A percentile compares a stretch with the other conserved stretches of the same genome.
phyloP scores from a whole-genome alignment of 2,888 invertebrate genomes.

The Noctua comes region DNA sequence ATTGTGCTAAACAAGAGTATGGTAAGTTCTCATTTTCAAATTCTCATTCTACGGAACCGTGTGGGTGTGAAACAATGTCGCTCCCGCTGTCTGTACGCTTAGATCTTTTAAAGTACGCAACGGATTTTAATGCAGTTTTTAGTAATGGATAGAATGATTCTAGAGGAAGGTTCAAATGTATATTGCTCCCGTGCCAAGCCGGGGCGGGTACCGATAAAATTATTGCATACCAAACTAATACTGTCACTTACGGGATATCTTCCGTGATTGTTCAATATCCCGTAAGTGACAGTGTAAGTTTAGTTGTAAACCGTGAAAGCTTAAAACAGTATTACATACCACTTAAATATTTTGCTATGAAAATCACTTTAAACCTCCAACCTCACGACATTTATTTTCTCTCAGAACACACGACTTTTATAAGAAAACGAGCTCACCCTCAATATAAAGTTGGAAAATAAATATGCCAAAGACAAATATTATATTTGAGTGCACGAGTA shows the following conservation, averaged over 20 bases:
- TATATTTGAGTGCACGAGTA: constrained; percentile 58
- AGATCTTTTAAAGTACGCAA: too few species aligned
- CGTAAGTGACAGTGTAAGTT: too few species aligned
- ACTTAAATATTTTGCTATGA: neutral
- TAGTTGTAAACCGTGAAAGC: too few species aligned
- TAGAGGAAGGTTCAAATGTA: too few species aligned
- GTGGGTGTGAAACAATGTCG: neutral
- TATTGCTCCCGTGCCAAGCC: too few species aligned
- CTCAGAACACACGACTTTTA: constrained; percentile 21
- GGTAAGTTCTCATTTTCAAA: neutral
- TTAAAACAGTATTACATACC: too few species aligned
- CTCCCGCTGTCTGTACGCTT: too few species aligned
- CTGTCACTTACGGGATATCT: too few species aligned
- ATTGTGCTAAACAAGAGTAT: neutral
- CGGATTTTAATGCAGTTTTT: too few species aligned
- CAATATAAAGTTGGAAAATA: constrained; percentile 46
- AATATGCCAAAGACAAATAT: constrained; percentile 59
- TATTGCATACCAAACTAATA: too few species aligned
- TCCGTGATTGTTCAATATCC: too few species aligned
- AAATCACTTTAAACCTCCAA: constrained; percentile 20
- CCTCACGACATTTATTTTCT: constrained; percentile 22
- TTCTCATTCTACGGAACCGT: neutral
- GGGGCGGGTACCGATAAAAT: neutral
- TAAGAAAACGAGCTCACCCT: constrained; percentile 44
- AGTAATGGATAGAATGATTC: too few species aligned